Evolutionary conservation across 2,797 vertebrate species (phyloP), one percentile per base, ranked within the genome.

Genomic region (Enteromius mattozi): DNA sequence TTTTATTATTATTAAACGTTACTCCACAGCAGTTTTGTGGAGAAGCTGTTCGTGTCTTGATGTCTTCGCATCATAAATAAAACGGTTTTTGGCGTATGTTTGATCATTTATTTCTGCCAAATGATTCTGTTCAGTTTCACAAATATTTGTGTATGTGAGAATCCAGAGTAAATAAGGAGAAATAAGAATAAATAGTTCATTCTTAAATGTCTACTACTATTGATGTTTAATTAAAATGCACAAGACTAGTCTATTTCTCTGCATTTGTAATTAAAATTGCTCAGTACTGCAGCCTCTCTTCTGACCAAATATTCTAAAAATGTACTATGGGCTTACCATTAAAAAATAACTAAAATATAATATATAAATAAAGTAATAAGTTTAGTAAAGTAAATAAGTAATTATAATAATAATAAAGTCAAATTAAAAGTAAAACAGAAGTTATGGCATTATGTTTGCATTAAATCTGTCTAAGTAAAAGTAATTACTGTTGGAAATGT

Each of bases 11-110:
- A 3, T 33, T 69, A n/a, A 59, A 35, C 0, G 0, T 61, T 72
- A 9, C 66, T 27, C 51, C 69, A 19, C n/a, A 56, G 4, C 0
- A 2, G 16, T 68, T 54, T 27, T 51, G 65, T 69, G 35, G 40
- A 68, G 12, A 69, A 59, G 66, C 24, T 82, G 63, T 86, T 77
- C 5, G 0, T 13, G 7, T 40, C 3, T 35, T n/a, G 24, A 24
- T n/a, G 1, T 21, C 2, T 19, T 47, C 70, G 76, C 30, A 27
- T 72, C 51, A 8, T 71, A 87, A 85, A 83, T 70, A 37, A 6
- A 78, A 78, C 13, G 0, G 1, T 59, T 84, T 83, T 70, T 84
- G 74, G 37, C 63, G 33, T 59, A 56, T 35, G 40, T 59, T 56
- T 83, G 7, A 30, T 0, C 6, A 81, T 86, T 77, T 61, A 77